phyloP scores from a whole-genome alignment of 2,888 invertebrate genomes.

The Hypolimnas misippus region DNA sequence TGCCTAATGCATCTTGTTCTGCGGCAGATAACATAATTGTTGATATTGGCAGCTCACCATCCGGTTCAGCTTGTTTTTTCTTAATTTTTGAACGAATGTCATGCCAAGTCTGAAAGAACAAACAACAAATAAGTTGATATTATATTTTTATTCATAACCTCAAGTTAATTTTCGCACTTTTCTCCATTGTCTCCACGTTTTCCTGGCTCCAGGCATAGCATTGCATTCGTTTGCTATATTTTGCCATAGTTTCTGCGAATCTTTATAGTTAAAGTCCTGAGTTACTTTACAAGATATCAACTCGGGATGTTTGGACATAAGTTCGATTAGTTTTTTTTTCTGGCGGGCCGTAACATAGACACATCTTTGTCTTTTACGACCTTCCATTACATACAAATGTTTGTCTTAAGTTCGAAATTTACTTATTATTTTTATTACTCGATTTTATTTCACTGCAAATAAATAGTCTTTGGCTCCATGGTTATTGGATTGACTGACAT shows the following conservation, averaged over 20 bases:
- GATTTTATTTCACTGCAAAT: background rate
- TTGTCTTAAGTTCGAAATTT: background rate
- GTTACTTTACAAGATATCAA: slow-evolving; percentile 65
- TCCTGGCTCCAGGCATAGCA: slow-evolving; percentile 68
- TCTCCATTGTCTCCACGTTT: slow-evolving; percentile 77
- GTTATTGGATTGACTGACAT: too few relatives aligned
- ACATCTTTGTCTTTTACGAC: slow-evolving; percentile 58
- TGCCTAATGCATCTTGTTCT: slow-evolving; percentile 65
- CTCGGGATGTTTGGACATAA: slow-evolving; percentile 68
- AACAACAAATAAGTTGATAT: slow-evolving; percentile 6
- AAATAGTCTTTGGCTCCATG: too few relatives aligned
- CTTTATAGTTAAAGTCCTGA: slow-evolving; percentile 63
- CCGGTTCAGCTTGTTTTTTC: slow-evolving; percentile 56
- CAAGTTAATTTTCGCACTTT: slow-evolving; percentile 56
- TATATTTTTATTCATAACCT: background rate
- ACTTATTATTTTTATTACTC: background rate
- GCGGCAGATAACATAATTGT: slow-evolving; percentile 55
- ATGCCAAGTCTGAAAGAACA: slow-evolving; percentile 72
- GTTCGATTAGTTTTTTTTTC: slow-evolving; percentile 70
- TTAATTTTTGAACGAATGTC: slow-evolving; percentile 70
- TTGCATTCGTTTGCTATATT: slow-evolving; percentile 70
- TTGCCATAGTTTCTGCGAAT: slow-evolving; percentile 69
- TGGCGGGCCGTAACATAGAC: slow-evolving; percentile 65
- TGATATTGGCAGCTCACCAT: slow-evolving; percentile 56
- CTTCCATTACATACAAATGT: slow-evolving; percentile 55